Evolutionary conservation across 1,140 invertebrate genomes (phyloP).

Genomic region (Hylaeus anthracinus): DNA sequence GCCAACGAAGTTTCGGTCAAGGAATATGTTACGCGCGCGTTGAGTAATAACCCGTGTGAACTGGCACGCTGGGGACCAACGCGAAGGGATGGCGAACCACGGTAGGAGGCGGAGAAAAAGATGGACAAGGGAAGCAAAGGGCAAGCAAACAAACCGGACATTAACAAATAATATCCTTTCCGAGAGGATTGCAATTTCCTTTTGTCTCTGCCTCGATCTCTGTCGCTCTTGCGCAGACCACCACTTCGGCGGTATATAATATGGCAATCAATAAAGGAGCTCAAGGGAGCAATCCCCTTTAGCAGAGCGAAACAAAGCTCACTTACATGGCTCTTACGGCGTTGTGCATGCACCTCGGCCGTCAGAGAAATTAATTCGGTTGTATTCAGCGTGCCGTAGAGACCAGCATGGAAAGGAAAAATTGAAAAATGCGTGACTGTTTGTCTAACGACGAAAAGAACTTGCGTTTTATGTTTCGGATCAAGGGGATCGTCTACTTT

Average conservation of each 20-base stretch:
- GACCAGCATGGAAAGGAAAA: too few species aligned
- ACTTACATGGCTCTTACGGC: slow-evolving; percentile 5
- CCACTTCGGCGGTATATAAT: slow-evolving; percentile 25
- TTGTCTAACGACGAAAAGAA: too few species aligned
- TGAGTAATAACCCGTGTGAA: neutral
- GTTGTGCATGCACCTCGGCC: neutral
- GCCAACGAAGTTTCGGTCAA: neutral
- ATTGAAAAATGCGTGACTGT: too few species aligned
- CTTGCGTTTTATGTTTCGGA: too few species aligned
- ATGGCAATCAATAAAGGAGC: slow-evolving; percentile 27
- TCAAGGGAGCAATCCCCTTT: slow-evolving; percentile 14
- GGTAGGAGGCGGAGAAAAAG: neutral
- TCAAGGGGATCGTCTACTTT: too few species aligned
- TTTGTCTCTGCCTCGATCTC: neutral
- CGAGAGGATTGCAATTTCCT: slow-evolving; percentile 9
- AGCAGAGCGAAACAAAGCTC: slow-evolving; percentile 21
- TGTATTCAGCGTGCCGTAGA: neutral
- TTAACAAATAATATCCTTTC: slow-evolving; percentile 18
- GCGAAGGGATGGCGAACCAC: neutral
- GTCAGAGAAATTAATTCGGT: slow-evolving; percentile 12
- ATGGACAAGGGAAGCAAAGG: neutral
- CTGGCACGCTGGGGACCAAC: too few species aligned
- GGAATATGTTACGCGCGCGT: neutral
- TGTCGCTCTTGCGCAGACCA: neutral
- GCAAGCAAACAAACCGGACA: neutral